Conservation (phyloP, 2,113 vertebrate genomes). For the Clinocottus analis region DNA sequence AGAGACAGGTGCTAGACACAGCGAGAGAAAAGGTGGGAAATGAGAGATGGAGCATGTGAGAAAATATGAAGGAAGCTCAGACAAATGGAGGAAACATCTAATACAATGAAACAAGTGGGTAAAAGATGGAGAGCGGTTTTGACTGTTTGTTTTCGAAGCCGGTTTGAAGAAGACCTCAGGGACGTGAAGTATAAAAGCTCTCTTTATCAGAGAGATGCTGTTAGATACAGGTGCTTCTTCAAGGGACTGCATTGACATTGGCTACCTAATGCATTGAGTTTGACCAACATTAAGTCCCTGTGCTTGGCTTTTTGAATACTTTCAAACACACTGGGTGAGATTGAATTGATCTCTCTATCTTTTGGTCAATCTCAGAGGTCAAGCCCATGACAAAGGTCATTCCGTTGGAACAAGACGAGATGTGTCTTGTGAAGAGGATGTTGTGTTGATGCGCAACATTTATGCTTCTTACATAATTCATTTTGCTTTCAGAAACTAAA, state of each 20-base stretch:
- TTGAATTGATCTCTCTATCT: background rate
- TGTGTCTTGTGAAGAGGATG: conserved; percentile 12
- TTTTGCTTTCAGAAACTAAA: conserved; percentile 6
- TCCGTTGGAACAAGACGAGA: conserved; percentile 9
- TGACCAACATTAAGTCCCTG: conserved; percentile 19
- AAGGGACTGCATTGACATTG: conserved; percentile 38
- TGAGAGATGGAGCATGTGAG: conserved; percentile 23
- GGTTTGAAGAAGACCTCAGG: conserved; percentile 42
- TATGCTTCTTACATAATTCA: conserved; percentile 8
- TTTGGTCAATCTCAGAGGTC: conserved; percentile 26
- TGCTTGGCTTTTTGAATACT: conserved; percentile 7
- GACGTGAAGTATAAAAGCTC: conserved; percentile 46
- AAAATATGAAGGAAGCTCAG: conserved; percentile 39
- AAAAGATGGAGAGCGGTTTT: conserved; percentile 26
- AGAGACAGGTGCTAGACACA: conserved; percentile 22
- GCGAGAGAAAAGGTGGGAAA: conserved; percentile 29
- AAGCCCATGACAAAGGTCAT: background rate
- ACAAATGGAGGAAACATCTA: conserved; percentile 22
- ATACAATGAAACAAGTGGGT: conserved; percentile 35
- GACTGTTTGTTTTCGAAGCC: conserved; percentile 38
- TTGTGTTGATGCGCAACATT: background rate
- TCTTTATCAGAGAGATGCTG: conserved; percentile 39
- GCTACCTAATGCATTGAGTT: conserved; percentile 6
- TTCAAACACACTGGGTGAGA: conserved; percentile 12
- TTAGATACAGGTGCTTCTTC: conserved; percentile 38